phyloP scores from a whole-genome alignment of 2,797 vertebrate genomes.

The Falco berigora region DNA sequence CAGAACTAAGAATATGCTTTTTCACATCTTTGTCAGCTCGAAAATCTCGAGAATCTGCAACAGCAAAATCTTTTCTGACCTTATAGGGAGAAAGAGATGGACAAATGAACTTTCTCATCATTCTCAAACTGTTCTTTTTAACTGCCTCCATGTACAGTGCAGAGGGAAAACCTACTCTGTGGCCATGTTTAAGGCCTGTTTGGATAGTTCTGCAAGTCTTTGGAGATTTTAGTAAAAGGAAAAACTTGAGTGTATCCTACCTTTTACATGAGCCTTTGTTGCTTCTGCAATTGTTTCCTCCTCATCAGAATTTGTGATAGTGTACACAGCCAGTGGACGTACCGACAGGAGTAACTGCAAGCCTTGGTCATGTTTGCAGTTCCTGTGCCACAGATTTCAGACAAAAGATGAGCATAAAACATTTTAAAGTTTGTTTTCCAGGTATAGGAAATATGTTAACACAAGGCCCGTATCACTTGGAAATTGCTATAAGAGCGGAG shows the following conservation, averaged over 20 bases:
- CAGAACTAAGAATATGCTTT: background rate
- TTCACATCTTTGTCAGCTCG: background rate
- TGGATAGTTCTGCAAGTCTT: background rate
- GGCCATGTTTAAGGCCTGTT: background rate
- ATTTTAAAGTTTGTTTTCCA: background rate
- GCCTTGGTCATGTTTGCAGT: background rate
- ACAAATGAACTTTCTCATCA: background rate
- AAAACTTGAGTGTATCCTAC: background rate
- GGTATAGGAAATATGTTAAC: background rate
- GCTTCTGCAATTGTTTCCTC: background rate
- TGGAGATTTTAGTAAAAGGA: background rate
- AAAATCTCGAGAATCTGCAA: background rate
- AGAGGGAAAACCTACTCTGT: background rate
- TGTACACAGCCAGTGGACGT: background rate
- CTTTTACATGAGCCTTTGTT: background rate
- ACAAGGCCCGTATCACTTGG: background rate
- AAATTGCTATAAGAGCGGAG: background rate
- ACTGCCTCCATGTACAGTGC: background rate
- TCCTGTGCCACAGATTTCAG: background rate
- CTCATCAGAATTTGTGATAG: background rate
- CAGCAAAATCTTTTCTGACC: background rate
- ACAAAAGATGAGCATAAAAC: background rate
- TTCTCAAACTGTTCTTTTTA: background rate
- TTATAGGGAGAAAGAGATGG: background rate
- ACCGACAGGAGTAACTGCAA: background rate